These are phyloP conservation scores for Scaptomyza graminum DNA, from an alignment of 1,140 invertebrate species.

Conservation along the genomic window DNA sequence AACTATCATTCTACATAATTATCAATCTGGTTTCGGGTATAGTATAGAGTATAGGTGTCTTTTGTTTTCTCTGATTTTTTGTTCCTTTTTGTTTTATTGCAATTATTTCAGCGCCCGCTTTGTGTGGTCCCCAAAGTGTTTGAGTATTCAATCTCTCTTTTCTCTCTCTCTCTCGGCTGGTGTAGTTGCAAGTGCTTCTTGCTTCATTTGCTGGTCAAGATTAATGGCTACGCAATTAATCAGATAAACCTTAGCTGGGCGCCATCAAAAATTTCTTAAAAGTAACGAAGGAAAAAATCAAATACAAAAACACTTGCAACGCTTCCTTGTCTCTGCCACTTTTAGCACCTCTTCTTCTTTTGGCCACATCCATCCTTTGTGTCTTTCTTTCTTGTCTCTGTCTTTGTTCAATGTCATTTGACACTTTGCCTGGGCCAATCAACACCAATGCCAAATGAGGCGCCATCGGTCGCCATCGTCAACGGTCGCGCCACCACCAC, in stretches of 20 bases:
- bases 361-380: background rate
- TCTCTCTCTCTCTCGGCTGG: background rate
- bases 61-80: constrained; percentile 14
- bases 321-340: constrained; percentile 37
- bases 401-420: constrained; percentile 61
- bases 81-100: constrained; percentile 18
- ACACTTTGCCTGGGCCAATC: constrained; percentile 74
- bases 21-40: constrained; percentile 53
- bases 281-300: too few species aligned
- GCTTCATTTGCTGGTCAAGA: constrained; percentile 51
- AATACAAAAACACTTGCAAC: constrained; percentile 45
- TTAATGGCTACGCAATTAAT: constrained; percentile 76
- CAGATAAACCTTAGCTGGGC: constrained; percentile 44
- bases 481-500: too few species aligned
- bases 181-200: constrained; percentile 14
- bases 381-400: constrained; percentile 5
- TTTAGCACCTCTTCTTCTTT: background rate
- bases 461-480: constrained; percentile 49
- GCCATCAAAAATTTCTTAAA: constrained; percentile 57
- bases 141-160: background rate
- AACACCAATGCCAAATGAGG: constrained; percentile 69
- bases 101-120: constrained; percentile 35
- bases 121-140: constrained; percentile 42
- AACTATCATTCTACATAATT: constrained; percentile 81
- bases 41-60: constrained; percentile 20